Evolutionary conservation across 1,140 invertebrate genomes (phyloP).

Genomic region (Bombus soroeensis): DNA sequence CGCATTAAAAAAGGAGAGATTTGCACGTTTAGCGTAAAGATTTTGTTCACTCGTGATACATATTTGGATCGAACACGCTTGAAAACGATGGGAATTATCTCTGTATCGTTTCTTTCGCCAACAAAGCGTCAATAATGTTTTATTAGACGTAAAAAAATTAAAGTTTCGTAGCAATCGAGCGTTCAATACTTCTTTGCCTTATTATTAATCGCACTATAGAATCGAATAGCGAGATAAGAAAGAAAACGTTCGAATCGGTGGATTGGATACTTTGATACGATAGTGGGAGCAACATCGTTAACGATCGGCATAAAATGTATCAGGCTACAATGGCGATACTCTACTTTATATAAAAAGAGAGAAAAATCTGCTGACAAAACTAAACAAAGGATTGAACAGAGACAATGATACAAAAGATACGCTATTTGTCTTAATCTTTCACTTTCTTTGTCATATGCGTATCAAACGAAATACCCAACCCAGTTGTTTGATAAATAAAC

Average conservation of each 20-base stretch:
- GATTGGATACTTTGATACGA: not conserved
- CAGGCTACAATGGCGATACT: too few species aligned
- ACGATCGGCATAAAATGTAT: not conserved
- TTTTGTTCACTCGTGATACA: constrained; percentile 32
- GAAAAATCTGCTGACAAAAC: not conserved
- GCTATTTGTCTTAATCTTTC: not conserved
- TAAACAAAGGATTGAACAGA: not conserved
- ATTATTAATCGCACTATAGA: not conserved
- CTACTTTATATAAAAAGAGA: not conserved
- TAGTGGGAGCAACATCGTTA: not conserved
- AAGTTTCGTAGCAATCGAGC: constrained; percentile 39
- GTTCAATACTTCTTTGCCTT: constrained; percentile 2
- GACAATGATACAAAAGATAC: not conserved
- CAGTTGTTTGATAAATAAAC: not conserved
- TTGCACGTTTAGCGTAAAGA: constrained; percentile 32
- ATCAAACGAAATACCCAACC: not conserved
- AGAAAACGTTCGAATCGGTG: not conserved
- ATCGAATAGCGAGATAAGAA: not conserved
- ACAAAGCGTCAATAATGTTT: constrained; percentile 27
- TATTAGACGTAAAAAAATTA: constrained; percentile 27
- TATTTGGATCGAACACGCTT: constrained; percentile 23
- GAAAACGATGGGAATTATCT: constrained; percentile 20
- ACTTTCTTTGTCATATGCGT: not conserved
- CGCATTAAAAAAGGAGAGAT: constrained; percentile 27
- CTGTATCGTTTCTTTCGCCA: constrained; percentile 27